A percentile compares a stretch with the other conserved stretches of the same genome.
These are phyloP conservation scores for Spinus olivaceus DNA, from an alignment of 2,797 vertebrate species.

Conservation along the genomic window DNA sequence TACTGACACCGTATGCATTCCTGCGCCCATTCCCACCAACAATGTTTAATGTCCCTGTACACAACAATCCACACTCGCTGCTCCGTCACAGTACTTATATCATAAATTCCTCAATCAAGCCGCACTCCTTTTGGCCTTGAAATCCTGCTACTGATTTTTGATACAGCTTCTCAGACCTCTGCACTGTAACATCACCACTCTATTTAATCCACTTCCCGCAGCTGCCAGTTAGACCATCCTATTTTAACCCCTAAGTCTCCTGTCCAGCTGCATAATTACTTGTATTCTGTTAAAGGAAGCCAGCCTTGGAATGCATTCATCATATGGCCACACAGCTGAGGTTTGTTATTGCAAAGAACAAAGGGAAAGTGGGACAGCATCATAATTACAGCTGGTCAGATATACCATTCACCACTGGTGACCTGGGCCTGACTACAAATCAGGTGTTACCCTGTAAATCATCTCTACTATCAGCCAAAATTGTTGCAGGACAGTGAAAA, in stretches of 20 bases:
- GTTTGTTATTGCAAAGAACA: not conserved
- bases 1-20: not conserved
- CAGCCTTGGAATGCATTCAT: not conserved
- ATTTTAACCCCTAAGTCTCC: not conserved
- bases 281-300: not conserved
- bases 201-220: rapidly evolving
- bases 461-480: not conserved
- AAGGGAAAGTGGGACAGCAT: not conserved
- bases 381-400: not conserved
- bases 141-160: not conserved
- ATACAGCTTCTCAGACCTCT: not conserved
- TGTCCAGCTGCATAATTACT: not conserved
- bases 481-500: not conserved
- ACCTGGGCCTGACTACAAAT: not conserved
- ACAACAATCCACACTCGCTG: rapidly evolving
- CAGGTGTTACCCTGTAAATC: not conserved
- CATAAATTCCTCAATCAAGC: not conserved
- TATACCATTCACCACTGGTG: not conserved
- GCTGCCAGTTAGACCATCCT: not conserved
- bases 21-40: not conserved
- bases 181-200: not conserved
- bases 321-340: not conserved
- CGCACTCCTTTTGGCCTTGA: not conserved
- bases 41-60: not conserved
- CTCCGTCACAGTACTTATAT: not conserved